Conservation (phyloP, 1,140 invertebrate species). For the Lordiphosa clarofinis region DNA sequence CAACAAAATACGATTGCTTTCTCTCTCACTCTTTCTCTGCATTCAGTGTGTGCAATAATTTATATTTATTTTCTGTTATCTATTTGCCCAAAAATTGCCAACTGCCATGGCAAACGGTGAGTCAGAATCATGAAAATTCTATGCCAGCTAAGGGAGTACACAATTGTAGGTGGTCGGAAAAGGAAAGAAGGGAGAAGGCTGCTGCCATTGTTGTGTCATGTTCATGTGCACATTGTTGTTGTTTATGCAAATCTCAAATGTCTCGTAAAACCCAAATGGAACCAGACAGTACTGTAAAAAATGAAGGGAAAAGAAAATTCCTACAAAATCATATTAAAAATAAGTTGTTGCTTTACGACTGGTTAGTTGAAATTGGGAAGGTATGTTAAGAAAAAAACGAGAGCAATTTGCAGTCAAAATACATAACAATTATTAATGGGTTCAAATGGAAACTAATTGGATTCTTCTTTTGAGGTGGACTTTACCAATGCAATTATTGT, state of each 20-base stretch:
- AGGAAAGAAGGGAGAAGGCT: not conserved
- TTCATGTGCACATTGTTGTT: conserved; percentile 11
- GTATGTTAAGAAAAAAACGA: too few relatives aligned
- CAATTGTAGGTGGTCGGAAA: not conserved
- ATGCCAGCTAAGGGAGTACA: not conserved
- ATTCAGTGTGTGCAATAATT: conserved; percentile 15
- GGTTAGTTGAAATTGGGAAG: too few relatives aligned
- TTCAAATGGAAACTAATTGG: too few relatives aligned
- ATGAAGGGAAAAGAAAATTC: too few relatives aligned
- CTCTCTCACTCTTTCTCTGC: not conserved
- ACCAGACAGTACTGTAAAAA: conserved; percentile 2
- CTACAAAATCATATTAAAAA: too few relatives aligned
- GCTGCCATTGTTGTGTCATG: conserved; percentile 15
- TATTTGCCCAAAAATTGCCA: conserved; percentile 23
- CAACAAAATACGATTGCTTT: conserved; percentile 8
- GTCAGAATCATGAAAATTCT: conserved; percentile 17
- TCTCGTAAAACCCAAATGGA: conserved; percentile 20
- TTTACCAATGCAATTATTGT: too few relatives aligned
- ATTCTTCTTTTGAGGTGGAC: too few relatives aligned
- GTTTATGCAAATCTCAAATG: conserved; percentile 29
- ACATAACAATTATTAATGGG: too few relatives aligned
- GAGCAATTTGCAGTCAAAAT: too few relatives aligned
- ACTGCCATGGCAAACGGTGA: conserved; percentile 12
- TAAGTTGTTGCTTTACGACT: too few relatives aligned
- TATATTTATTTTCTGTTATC: conserved; percentile 30